Percentiles rank a stretch among this genome's conserved stretches.
Conservation (phyloP, 1,140 invertebrate species). For the Temnothorax nylanderi region DNA sequence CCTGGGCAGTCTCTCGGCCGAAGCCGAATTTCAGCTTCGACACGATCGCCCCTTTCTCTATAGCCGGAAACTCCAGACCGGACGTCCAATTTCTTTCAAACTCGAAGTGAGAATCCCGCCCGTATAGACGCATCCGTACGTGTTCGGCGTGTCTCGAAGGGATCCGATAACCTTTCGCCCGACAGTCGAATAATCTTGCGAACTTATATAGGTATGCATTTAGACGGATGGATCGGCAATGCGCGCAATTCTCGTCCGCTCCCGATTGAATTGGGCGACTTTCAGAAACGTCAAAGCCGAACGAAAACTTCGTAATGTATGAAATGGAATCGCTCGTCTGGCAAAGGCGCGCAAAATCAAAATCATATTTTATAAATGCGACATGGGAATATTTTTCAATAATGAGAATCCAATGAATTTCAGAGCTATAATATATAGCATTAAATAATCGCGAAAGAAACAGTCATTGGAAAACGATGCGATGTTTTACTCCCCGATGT, state of each 20-base stretch:
- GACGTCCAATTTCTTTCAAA: slow-evolving; percentile 40
- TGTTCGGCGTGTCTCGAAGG: background rate
- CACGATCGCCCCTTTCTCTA: background rate
- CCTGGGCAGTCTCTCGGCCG: background rate
- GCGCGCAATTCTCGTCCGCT: background rate
- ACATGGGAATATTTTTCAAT: background rate
- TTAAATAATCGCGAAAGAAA: background rate
- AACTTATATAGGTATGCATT: background rate
- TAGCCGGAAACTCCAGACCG: background rate
- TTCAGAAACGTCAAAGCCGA: slow-evolving; percentile 1
- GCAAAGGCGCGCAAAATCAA: background rate
- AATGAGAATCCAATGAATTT: background rate
- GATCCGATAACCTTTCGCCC: background rate
- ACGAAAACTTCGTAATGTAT: background rate
- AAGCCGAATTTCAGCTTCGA: slow-evolving; percentile 19
- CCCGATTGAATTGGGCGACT: background rate
- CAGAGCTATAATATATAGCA: background rate
- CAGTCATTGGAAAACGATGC: background rate
- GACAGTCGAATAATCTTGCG: slow-evolving; percentile 2
- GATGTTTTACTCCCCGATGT: background rate
- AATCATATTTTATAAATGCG: background rate
- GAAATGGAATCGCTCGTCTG: background rate
- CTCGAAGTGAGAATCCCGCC: background rate
- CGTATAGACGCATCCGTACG: slow-evolving; percentile 13
- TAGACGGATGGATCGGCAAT: background rate